phyloP scores from a whole-genome alignment of 2,113 vertebrate species.

The Puntigrus tetrazona region DNA sequence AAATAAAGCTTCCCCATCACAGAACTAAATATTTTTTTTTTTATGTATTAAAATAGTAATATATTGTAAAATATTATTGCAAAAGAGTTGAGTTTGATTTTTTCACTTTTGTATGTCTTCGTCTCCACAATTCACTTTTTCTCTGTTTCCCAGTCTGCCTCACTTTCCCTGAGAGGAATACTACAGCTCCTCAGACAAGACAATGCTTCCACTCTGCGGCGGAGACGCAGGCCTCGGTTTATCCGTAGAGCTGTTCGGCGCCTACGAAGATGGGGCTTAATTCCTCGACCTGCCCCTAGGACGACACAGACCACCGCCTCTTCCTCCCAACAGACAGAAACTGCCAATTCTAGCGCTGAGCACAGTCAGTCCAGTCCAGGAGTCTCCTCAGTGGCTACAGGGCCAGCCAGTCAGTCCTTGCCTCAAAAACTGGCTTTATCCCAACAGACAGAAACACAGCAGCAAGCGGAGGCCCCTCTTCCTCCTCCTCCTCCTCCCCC shows the following conservation, averaged over 20 bases:
- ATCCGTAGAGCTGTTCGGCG: constrained; percentile 81
- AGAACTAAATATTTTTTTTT: neutral
- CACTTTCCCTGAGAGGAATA: constrained; percentile 85
- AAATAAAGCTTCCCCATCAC: neutral
- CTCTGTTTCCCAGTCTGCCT: constrained; percentile 72
- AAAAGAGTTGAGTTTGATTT: neutral
- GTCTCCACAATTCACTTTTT: neutral
- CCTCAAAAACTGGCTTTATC: constrained; percentile 74
- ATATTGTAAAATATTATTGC: too few species aligned
- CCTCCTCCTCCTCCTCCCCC: constrained; percentile 50
- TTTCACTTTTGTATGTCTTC: neutral
- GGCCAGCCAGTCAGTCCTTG: constrained; percentile 71
- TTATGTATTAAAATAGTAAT: too few species aligned
- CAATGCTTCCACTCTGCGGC: constrained; percentile 70
- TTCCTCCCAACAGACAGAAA: constrained; percentile 64
- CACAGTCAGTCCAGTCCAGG: constrained; percentile 56
- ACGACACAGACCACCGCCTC: constrained; percentile 62
- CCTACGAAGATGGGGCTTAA: constrained; percentile 83
- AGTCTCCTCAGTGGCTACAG: constrained; percentile 70
- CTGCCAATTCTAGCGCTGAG: constrained; percentile 61
- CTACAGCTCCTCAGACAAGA: constrained; percentile 86
- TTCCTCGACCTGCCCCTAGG: constrained; percentile 74
- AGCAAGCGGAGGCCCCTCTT: constrained; percentile 51
- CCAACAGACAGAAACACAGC: constrained; percentile 60
- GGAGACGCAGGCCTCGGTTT: constrained; percentile 78